Conservation (phyloP, 2,113 vertebrate genomes). For the Dendropsophus ebraccatus region DNA sequence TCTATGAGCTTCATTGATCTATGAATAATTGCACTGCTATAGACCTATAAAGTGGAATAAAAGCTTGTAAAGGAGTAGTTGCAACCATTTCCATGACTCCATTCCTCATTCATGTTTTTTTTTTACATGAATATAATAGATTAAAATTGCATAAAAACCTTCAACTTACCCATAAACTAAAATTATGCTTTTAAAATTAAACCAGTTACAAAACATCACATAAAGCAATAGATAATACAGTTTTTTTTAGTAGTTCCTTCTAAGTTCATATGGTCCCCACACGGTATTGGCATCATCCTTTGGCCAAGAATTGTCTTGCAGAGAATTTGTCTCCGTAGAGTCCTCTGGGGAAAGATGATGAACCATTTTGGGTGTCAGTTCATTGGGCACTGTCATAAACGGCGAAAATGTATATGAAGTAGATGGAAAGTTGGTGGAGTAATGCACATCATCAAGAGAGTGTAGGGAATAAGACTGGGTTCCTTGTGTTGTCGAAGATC, state of each 20-base stretch:
- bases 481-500: slow-evolving; percentile 64
- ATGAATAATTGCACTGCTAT: too few species aligned
- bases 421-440: slow-evolving; percentile 73
- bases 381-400: slow-evolving; percentile 75
- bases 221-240: not conserved
- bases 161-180: too few species aligned
- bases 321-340: slow-evolving; percentile 62
- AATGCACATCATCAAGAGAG: slow-evolving; percentile 84
- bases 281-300: slow-evolving; percentile 80
- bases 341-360: slow-evolving; percentile 72
- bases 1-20: too few species aligned
- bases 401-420: slow-evolving; percentile 77
- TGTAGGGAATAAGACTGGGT: slow-evolving; percentile 83
- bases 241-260: slow-evolving; percentile 79
- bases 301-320: slow-evolving; percentile 76
- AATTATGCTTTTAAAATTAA: too few species aligned
- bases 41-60: too few species aligned
- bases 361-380: slow-evolving; percentile 77
- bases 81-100: not conserved
- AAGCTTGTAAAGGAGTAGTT: not conserved
- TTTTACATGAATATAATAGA: not conserved
- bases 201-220: not conserved
- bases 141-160: not conserved
- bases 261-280: slow-evolving; percentile 85
- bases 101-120: not conserved